Evolutionary conservation across 2,113 vertebrate genomes (phyloP).

Genomic region (Eudyptes chrysolophus): DNA sequence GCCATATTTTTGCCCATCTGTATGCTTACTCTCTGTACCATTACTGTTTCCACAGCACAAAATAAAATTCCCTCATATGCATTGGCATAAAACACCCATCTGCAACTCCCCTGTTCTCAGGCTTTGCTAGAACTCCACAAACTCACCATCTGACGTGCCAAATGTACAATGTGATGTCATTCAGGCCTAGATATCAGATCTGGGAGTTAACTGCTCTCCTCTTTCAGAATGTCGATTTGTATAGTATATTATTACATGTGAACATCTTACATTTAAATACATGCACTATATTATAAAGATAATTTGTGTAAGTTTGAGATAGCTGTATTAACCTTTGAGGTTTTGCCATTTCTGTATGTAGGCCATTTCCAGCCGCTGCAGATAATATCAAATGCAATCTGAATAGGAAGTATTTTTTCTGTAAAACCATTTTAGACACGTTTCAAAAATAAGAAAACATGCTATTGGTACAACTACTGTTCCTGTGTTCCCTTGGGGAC

Average conservation of each 20-base stretch:
- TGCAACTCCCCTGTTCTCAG: not conserved
- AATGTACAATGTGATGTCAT: not conserved
- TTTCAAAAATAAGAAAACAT: not conserved
- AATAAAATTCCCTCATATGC: not conserved
- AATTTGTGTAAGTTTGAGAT: not conserved
- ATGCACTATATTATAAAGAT: not conserved
- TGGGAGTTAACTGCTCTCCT: not conserved
- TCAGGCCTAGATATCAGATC: not conserved
- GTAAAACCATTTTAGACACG: not conserved
- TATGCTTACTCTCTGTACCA: not conserved
- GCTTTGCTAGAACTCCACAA: not conserved
- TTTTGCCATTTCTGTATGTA: not conserved
- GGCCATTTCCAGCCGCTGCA: not conserved
- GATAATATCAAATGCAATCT: not conserved
- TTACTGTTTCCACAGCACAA: not conserved
- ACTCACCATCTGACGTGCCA: not conserved
- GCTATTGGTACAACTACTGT: not conserved
- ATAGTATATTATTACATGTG: not conserved
- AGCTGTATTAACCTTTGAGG: not conserved
- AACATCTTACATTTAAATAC: not conserved
- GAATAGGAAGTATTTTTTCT: not conserved
- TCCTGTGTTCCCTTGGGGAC: not conserved
- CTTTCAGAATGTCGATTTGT: not conserved
- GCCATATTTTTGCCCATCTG: not conserved
- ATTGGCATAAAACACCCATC: not conserved